Evolutionary conservation across 1,140 invertebrate species (phyloP).

Genomic region (Penaeus indicus): DNA sequence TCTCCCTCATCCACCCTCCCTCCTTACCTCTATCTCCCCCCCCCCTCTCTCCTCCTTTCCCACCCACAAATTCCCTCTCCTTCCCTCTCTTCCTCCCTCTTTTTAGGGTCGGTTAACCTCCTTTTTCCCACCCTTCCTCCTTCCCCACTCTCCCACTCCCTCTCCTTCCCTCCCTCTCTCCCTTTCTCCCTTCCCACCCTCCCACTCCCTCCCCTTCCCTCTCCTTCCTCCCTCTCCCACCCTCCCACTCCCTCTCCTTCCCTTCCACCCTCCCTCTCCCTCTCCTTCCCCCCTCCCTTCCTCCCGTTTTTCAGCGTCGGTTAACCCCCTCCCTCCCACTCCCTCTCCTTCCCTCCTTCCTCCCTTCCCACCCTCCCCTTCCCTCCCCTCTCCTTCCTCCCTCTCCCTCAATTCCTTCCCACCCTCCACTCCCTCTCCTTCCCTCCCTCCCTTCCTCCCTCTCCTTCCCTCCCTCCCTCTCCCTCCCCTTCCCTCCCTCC

Average conservation of each 20-base stretch:
- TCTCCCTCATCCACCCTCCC: conserved; percentile 2
- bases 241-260: no score
- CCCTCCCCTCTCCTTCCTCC: neutral
- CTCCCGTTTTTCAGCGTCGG: no score
- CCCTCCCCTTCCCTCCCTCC: neutral
- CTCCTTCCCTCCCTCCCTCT: conserved; percentile 1
- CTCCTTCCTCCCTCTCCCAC: no score
- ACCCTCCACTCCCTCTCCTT: neutral
- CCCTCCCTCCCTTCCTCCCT: conserved; percentile 8
- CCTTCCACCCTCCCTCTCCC: no score
- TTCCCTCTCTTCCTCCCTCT: conserved; percentile 9
- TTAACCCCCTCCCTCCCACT: neutral
- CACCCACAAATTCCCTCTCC: no score
- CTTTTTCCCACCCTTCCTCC: neutral
- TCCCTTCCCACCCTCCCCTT: no score
- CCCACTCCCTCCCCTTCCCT: no score
- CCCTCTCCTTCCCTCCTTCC: neutral
- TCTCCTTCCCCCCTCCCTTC: no score
- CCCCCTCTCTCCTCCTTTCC: no score
- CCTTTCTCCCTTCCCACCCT: no score
- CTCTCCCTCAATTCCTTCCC: neutral
- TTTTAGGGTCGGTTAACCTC: neutral
- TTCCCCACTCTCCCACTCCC: no score
- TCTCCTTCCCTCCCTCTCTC: no score
- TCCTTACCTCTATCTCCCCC: neutral